These are phyloP conservation scores for Osedax frankpressi DNA, from an alignment of 2,888 invertebrate genomes.

Conservation along the genomic window DNA sequence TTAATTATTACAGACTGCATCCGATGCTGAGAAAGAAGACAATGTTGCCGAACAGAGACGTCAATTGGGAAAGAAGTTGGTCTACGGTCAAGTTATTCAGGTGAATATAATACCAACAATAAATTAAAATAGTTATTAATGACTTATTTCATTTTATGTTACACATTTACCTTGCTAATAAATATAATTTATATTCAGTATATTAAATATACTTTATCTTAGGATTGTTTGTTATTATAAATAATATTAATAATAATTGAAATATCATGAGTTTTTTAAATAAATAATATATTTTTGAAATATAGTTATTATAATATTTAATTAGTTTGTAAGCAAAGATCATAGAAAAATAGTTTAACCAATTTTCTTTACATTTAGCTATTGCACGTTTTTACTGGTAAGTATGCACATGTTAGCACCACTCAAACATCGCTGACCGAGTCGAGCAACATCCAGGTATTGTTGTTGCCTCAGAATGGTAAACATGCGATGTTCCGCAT, in stretches of 20 bases:
- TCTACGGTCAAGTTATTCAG: constrained; percentile 41
- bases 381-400: constrained; percentile 36
- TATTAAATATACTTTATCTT: too few species aligned
- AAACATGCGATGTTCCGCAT: constrained; percentile 41
- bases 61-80: constrained; percentile 39
- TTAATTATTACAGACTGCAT: constrained; percentile 31
- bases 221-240: too few species aligned
- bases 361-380: constrained; percentile 33
- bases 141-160: background rate
- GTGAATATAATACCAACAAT: constrained; percentile 15
- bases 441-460: constrained; percentile 40
- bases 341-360: too few species aligned
- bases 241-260: too few species aligned
- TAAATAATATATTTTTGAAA: too few species aligned
- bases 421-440: constrained; percentile 40
- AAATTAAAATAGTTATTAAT: background rate
- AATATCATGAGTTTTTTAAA: too few species aligned
- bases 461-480: constrained; percentile 37
- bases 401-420: constrained; percentile 42
- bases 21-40: constrained; percentile 39
- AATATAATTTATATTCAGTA: too few species aligned
- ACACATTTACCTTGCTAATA: background rate
- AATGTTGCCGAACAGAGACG: constrained; percentile 40
- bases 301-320: too few species aligned
- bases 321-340: too few species aligned